These are phyloP conservation scores for Asarcornis scutulata DNA, from an alignment of 2,113 vertebrate species.

Conservation along the genomic window DNA sequence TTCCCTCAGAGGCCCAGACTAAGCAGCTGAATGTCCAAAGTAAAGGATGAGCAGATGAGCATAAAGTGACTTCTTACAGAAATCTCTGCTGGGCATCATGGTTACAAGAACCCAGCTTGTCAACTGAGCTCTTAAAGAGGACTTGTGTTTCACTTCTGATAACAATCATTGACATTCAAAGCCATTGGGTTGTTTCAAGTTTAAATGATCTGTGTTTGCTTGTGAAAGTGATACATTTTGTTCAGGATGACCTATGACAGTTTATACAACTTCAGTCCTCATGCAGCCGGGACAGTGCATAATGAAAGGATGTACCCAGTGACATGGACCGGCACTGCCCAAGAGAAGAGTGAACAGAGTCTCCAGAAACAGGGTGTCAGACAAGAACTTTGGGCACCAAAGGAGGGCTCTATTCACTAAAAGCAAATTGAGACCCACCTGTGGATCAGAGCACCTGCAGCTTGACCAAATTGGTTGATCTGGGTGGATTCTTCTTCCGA, in stretches of 20 bases:
- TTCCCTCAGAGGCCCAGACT: not conserved
- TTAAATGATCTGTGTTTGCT: not conserved
- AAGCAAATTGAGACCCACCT: constrained; percentile 75
- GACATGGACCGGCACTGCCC: not conserved
- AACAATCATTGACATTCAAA: not conserved
- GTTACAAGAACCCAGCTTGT: not conserved
- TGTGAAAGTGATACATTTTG: not conserved
- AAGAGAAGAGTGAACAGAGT: not conserved
- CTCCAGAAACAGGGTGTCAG: not conserved
- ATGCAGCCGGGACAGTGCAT: not conserved
- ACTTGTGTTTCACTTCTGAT: not conserved
- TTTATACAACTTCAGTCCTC: not conserved
- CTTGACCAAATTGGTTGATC: constrained; percentile 89
- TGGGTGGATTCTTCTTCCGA: constrained; percentile 91
- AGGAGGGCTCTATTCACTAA: not conserved
- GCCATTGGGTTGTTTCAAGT: not conserved
- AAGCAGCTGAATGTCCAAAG: not conserved
- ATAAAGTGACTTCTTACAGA: not conserved
- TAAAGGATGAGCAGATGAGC: not conserved
- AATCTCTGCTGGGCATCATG: not conserved
- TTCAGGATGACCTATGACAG: not conserved
- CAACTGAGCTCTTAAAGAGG: not conserved
- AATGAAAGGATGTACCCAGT: not conserved
- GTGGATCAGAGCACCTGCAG: constrained; percentile 91
- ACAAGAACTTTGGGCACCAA: not conserved